Evolutionary conservation across 2,888 invertebrate genomes (phyloP).

Genomic region (Cryptocephalus primarius): DNA sequence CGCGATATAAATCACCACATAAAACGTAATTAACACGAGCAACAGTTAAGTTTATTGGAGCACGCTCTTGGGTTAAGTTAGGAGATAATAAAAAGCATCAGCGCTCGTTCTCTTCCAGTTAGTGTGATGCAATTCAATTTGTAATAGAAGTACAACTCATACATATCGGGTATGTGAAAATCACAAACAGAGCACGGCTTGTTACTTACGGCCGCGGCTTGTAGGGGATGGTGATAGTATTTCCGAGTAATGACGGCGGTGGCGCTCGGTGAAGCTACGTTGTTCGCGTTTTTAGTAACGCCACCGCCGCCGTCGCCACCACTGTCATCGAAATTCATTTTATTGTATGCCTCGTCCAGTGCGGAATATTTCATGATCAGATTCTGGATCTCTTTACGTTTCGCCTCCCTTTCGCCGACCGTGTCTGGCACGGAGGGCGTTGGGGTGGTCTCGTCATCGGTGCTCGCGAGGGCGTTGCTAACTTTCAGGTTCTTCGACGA

Average conservation of each 20-base stretch:
- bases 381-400: conserved; percentile 72
- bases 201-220: conserved; percentile 33
- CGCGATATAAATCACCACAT: too few species aligned
- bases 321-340: conserved; percentile 34
- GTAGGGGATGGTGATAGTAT: conserved; percentile 28
- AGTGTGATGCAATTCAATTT: not conserved
- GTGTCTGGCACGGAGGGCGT: conserved; percentile 42
- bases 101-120: not conserved
- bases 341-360: conserved; percentile 58
- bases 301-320: conserved; percentile 13
- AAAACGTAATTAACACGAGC: too few species aligned
- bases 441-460: conserved; percentile 36
- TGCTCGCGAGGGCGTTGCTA: conserved; percentile 1
- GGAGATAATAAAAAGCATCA: too few species aligned
- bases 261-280: conserved; percentile 26
- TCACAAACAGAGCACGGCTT: not conserved
- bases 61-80: too few species aligned
- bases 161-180: not conserved
- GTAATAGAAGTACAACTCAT: too few species aligned
- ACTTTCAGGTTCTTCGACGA: conserved; percentile 7
- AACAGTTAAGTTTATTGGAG: too few species aligned
- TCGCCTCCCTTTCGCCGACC: conserved; percentile 62
- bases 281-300: conserved; percentile 4
- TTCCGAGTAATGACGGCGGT: conserved; percentile 31
- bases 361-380: conserved; percentile 75